Base-by-base conservation (phyloP, 2,113 vertebrate genomes). In the Fregetta grallaria region DNA sequence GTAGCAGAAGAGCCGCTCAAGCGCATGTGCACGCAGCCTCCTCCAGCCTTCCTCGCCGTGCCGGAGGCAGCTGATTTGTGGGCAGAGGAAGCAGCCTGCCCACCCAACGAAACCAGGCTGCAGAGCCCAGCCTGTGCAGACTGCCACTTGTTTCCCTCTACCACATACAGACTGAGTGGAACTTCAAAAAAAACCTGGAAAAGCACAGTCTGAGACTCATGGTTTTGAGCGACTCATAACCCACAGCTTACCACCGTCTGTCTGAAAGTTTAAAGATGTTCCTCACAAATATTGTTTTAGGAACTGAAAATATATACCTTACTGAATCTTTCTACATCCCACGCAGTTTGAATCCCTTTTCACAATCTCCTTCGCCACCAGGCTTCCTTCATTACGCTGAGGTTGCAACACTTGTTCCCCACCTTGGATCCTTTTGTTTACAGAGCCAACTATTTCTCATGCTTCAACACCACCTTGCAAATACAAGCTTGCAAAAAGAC, bases 1-100 rank as follows among this genome's bases (percentile, higher is more conserved):
- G 76, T 2, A 44, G 63, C 26, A 7, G n/a, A 47, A 49, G 36
- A 78, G 50, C 49, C 3, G 2, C 27, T 13, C 22, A 15, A 40
- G 52, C 2, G 0, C 4, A 1, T 0, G 2, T 4, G 16, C 23
- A 13, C 5, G 3, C 27, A 34, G 56, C 20, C 25, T 45, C 50
- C 65, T 32, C 8, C 38, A 15, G 87, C 68, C 42, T 11, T 6
- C 52, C 52, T 32, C 30, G 3, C 67, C 74, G 19, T 23, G 42
- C 58, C 4, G 0, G 49, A 63, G 38, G 56, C 19, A 5, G 11
- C 4, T 47, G 47, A 20, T 21, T 16, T n/a, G 25, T 3, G 15
- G 34, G 27, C 65, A 49, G 55, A 49, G 29, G 42, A 11, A 7
- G 30, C 36, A 70, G 30, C 49, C 6, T 65, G n/a, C 15, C 63